phyloP scores from a whole-genome alignment of 2,113 vertebrate genomes.

The Hippocampus mohnikei region DNA sequence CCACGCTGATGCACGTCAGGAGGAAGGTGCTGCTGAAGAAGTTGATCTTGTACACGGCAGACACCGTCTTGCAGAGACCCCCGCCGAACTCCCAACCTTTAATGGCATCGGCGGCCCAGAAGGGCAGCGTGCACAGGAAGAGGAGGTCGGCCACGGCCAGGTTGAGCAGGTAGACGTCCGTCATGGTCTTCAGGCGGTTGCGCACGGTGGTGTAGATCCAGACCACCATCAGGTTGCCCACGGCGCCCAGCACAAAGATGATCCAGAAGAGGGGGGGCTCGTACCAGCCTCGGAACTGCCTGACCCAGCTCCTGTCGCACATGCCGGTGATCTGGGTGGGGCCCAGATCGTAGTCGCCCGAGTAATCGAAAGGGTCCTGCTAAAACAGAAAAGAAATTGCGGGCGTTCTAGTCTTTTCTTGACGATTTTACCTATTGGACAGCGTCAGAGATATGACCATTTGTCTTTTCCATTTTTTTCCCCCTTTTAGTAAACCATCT shows the following conservation, averaged over 20 bases:
- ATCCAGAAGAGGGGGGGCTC: constrained; percentile 79
- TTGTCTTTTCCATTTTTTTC: constrained; percentile 31
- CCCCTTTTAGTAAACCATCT: not conserved
- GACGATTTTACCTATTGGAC: not conserved
- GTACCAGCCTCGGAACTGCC: constrained; percentile 70
- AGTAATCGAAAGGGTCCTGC: constrained; percentile 27
- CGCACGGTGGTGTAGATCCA: constrained; percentile 77
- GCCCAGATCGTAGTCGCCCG: not conserved
- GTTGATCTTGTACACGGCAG: constrained; percentile 83
- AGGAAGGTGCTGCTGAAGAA: constrained; percentile 86
- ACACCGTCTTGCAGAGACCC: constrained; percentile 77
- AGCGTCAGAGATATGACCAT: not conserved
- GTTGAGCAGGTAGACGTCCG: constrained; percentile 82
- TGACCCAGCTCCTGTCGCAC: constrained; percentile 69
- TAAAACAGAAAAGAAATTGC: not conserved
- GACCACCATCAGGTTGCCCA: constrained; percentile 82
- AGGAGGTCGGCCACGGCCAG: constrained; percentile 85
- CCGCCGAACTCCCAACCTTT: constrained; percentile 76
- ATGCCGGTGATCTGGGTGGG: constrained; percentile 1
- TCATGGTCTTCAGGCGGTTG: constrained; percentile 82
- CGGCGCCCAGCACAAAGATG: constrained; percentile 75
- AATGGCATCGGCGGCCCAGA: constrained; percentile 78
- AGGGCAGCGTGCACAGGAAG: constrained; percentile 84
- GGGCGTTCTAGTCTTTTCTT: too few species aligned
- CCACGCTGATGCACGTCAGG: constrained; percentile 85